These are phyloP conservation scores for Donacobius atricapilla DNA, from an alignment of 2,113 vertebrate species.

Conservation along the genomic window DNA sequence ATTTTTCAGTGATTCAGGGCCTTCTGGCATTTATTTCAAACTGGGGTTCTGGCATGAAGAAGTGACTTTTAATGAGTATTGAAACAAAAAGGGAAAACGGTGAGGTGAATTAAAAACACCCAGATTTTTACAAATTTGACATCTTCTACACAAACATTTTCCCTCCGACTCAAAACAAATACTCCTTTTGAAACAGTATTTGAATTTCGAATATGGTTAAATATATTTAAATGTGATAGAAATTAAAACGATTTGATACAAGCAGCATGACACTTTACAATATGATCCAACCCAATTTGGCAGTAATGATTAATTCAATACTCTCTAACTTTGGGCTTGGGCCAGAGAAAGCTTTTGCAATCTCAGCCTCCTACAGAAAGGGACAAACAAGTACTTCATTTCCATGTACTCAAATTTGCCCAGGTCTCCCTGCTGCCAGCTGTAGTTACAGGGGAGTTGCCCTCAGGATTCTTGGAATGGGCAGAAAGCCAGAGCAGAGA, in stretches of 20 bases:
- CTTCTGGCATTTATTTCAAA: background rate
- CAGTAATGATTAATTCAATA: background rate
- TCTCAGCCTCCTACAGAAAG: background rate
- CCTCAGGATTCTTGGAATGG: background rate
- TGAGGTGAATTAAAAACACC: background rate
- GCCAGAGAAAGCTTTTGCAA: background rate
- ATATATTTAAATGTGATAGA: background rate
- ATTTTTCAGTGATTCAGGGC: background rate
- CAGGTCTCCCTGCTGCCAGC: background rate
- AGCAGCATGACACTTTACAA: background rate
- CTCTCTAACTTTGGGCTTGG: background rate
- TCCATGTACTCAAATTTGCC: background rate
- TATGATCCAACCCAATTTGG: background rate
- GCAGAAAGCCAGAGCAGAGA: background rate
- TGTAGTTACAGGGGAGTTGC: fast-evolving
- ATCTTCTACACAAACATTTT: background rate
- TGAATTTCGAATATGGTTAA: background rate
- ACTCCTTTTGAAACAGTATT: background rate
- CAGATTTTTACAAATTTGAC: background rate
- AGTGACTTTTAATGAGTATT: background rate
- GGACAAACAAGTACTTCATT: background rate
- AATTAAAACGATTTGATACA: background rate
- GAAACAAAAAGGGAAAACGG: background rate
- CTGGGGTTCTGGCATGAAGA: background rate
- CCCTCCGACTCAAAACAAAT: background rate